Conservation (phyloP, 2,113 vertebrate species). For the Lophotis ruficrista region DNA sequence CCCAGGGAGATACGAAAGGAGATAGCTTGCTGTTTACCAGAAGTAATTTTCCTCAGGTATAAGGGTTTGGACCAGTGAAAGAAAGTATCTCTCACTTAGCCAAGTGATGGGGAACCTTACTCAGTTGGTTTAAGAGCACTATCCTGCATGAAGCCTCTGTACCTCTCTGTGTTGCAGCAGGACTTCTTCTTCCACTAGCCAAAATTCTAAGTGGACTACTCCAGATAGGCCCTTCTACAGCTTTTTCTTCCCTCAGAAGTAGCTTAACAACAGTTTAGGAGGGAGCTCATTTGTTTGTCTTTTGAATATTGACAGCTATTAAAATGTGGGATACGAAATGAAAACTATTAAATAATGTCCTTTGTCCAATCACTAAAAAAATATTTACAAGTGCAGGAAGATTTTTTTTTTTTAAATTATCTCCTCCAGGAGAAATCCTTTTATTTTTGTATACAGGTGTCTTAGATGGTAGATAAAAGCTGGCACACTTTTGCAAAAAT, state of each 20-base stretch:
- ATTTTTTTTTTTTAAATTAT: not conserved
- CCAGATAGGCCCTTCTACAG: not conserved
- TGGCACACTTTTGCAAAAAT: not conserved
- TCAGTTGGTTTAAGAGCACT: not conserved
- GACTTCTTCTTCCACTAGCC: not conserved
- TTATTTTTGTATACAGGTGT: not conserved
- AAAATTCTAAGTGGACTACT: not conserved
- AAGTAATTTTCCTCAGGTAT: not conserved
- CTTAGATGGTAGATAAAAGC: not conserved
- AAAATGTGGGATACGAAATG: not conserved
- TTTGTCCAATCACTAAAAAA: not conserved
- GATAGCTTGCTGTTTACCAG: not conserved
- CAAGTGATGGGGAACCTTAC: not conserved
- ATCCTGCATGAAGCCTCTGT: not conserved
- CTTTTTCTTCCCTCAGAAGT: not conserved
- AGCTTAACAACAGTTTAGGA: not conserved
- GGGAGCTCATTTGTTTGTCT: not conserved
- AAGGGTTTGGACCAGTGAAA: not conserved
- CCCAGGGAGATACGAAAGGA: fast-evolving
- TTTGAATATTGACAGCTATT: not conserved
- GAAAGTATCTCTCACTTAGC: not conserved
- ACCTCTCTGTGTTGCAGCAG: not conserved
- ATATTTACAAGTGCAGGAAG: not conserved
- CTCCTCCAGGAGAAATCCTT: not conserved
- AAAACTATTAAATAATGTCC: not conserved